These are phyloP conservation scores for Antennarius striatus DNA, from an alignment of 2,113 vertebrate species.

Conservation along the genomic window DNA sequence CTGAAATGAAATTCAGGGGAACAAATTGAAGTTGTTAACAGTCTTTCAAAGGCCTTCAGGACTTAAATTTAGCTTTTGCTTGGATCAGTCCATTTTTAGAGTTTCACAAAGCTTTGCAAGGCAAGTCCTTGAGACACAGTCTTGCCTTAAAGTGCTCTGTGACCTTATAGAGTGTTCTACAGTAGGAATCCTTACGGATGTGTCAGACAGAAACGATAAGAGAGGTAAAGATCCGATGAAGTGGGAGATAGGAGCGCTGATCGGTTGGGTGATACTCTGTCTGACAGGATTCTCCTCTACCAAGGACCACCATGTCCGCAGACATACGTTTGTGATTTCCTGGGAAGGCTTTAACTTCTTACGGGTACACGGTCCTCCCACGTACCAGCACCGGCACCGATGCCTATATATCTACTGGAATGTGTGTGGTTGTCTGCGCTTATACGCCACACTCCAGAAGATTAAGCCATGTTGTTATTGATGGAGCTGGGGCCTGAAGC, in stretches of 20 bases:
- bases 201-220: constrained; percentile 8
- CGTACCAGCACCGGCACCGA: constrained; percentile 80
- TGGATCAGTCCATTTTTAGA: background rate
- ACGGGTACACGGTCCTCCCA: constrained; percentile 87
- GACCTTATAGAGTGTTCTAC: background rate
- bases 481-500: constrained; percentile 57
- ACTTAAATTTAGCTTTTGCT: background rate
- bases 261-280: constrained; percentile 71
- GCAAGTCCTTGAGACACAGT: background rate
- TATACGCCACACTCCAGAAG: constrained; percentile 37
- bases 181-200: background rate
- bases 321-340: constrained; percentile 91
- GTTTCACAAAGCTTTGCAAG: background rate
- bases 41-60: background rate
- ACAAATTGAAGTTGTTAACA: background rate
- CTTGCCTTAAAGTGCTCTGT: background rate
- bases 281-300: constrained; percentile 80
- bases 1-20: too few relatives aligned
- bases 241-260: constrained; percentile 74
- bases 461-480: constrained; percentile 72
- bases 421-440: constrained; percentile 35
- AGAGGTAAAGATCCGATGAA: constrained; percentile 20
- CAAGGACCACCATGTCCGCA: constrained; percentile 85
- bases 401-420: constrained; percentile 76
- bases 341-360: constrained; percentile 86